Evolutionary conservation across 92 coral and sea anemone genomes (phyloP), one percentile per base, ranked within the genome.

Genomic region (Phymanthus crucifer): DNA sequence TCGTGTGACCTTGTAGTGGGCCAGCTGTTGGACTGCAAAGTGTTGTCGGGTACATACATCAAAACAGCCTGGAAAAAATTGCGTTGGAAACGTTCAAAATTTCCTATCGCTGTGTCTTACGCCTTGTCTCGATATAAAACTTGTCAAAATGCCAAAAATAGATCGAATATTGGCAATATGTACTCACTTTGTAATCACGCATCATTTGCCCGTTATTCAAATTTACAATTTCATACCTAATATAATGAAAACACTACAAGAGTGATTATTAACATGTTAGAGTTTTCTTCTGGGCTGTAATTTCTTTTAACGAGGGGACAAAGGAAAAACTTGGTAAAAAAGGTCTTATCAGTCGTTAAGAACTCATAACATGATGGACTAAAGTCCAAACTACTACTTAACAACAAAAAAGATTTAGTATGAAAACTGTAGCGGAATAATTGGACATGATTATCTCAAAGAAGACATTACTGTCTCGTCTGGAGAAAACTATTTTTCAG

Each of bases 181-280:
- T 24, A 54, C 27, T 21, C 2, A 33, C 26, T 13, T 34, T 61
- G 67, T 11, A 34, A 19, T 43, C 48, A 29, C 6, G 27, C 29
- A 61, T 33, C 8, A 29, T n/a, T 24, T 61, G 4, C 64, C 68
- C 68, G 68, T 29, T 61, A 61, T 61, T 61, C 68, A 61, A 61
- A 61, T 61, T 61, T 9, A 27, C 8, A 24, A n/a, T n/a, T 21
- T 21, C 64, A 54, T 21, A 1, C 0, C 0, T 11, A 27, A 24
- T 3, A 29, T 61, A 2, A 29, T 12, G 33, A 61, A 24, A 24
- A 54, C 64, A n/a, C 33, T 12, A 61, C 16, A 24, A 12, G 13
- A 8, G 32, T 61, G 16, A 24, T 61, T 61, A 61, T 12, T 26
- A 61, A 61, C 34, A 34, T 29, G 32, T 61, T 61, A 34, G 68